A percentile compares a stretch with the other conserved stretches of the same genome.
Conservation (phyloP, 2,888 invertebrate genomes). For the Caenorhabditis doughertyi region DNA sequence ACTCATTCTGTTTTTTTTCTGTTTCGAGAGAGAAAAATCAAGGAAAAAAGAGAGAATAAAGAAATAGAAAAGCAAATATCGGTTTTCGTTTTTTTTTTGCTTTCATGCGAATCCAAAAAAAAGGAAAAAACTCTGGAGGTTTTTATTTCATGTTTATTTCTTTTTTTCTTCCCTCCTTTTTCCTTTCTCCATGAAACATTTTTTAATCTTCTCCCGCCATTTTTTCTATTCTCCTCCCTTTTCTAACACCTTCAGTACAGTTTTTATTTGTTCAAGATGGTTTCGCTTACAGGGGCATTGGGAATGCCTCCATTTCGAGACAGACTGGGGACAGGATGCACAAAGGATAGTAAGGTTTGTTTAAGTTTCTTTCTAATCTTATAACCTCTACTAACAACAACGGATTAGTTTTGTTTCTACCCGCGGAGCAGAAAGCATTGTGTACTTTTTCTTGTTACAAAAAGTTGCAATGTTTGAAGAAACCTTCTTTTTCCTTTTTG, state of each 20-base stretch:
- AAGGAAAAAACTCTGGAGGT: slow-evolving; percentile 17
- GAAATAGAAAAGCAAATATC: slow-evolving; percentile 61
- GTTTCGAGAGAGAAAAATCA: slow-evolving; percentile 6
- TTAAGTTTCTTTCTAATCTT: slow-evolving; percentile 27
- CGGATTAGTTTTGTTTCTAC: slow-evolving; percentile 26
- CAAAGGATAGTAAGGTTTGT: slow-evolving; percentile 65
- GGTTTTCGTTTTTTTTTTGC: slow-evolving; percentile 51
- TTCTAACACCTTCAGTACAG: slow-evolving; percentile 39
- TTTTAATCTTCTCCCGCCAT: slow-evolving; percentile 42
- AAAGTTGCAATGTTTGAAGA: slow-evolving; percentile 23
- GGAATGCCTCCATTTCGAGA: slow-evolving; percentile 68
- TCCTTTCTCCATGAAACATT: slow-evolving; percentile 30
- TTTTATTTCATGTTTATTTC: slow-evolving; percentile 29
- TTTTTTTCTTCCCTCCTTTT: slow-evolving; percentile 2
- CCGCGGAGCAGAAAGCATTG: slow-evolving; percentile 10
- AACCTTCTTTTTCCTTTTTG: not conserved
- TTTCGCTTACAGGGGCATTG: slow-evolving; percentile 65
- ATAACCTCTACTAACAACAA: not conserved
- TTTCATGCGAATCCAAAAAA: slow-evolving; percentile 19
- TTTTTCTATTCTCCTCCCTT: slow-evolving; percentile 24
- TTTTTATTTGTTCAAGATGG: slow-evolving; percentile 60
- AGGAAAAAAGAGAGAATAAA: slow-evolving; percentile 24
- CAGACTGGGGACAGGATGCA: slow-evolving; percentile 63
- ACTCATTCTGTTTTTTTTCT: slow-evolving; percentile 53
- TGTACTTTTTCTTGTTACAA: slow-evolving; percentile 48